Evolutionary conservation across 2,113 vertebrate species (phyloP), one percentile per base, ranked within the genome.

Genomic region (Synodontis membranacea): DNA sequence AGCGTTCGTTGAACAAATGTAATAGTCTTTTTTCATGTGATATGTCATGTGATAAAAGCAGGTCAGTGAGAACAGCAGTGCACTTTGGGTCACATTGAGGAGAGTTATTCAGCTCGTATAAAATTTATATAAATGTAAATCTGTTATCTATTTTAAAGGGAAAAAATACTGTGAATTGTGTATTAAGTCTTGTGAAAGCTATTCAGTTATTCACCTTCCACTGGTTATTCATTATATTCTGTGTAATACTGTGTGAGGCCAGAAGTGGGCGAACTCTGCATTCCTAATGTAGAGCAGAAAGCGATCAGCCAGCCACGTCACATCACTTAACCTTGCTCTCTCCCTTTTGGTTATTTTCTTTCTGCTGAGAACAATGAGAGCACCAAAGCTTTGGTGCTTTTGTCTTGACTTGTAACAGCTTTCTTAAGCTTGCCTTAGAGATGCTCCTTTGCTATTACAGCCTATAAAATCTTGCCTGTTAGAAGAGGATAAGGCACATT

Each of bases 261-360:
- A 92, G 76, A 90, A 92, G 93, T 79, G 58, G 92, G 92, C 78
- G 28, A 52, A 88, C 90, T 12, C 60, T 70, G 19, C 7, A 58
- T 54, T 84, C 42, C 82, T 25, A 79, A 48, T 54, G 39, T 78
- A n/a, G 44, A 83, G 44, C 78, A 66, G 44, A 39, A 62, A 80
- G 72, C 28, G 46, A 66, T 62, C 86, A 86, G 80, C 64, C 54
- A 42, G 82, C 90, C 89, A 89, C 89, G 42, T 92, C 92, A 93
- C 88, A 84, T 83, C 50, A 86, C 90, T 91, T 92, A 90, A 87
- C 88, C 50, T 84, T 76, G 39, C 81, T 87, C 75, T 54, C 80
- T 83, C 83, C 75, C 82, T 14, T 0, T 79, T 21, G 19, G 64
- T 76, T 86, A 91, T 93, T 92, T 82, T 89, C 87, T 91, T 91